Percentiles rank a stretch among this genome's conserved stretches.
Evolutionary conservation across 2,888 invertebrate species (phyloP).

Genomic region (Elmis aenea): DNA sequence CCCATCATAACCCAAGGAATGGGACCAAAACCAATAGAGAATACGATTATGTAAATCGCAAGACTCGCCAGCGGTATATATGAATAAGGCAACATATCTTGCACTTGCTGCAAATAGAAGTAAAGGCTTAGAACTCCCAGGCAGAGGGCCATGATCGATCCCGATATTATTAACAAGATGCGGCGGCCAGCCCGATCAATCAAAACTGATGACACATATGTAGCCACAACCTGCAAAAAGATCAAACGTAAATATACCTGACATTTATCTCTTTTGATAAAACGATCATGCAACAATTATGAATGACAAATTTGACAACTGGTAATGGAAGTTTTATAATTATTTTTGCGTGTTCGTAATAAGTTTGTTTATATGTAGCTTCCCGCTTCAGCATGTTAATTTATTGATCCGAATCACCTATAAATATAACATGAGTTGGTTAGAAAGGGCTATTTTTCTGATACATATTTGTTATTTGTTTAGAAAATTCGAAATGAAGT

Average conservation of each 20-base stretch:
- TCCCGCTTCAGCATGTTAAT: too few relatives aligned
- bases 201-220: slow-evolving; percentile 53
- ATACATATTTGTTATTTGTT: too few relatives aligned
- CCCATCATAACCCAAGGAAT: slow-evolving; percentile 69
- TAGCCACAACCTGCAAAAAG: slow-evolving; percentile 50
- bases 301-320: too few relatives aligned
- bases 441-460: too few relatives aligned
- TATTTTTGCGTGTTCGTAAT: too few relatives aligned
- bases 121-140: slow-evolving; percentile 45
- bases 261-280: slow-evolving; percentile 1
- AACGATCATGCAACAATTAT: too few relatives aligned
- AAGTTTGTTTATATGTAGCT: too few relatives aligned
- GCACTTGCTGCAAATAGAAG: slow-evolving; percentile 36
- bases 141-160: slow-evolving; percentile 53
- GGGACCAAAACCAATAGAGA: slow-evolving; percentile 64
- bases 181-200: slow-evolving; percentile 59
- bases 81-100: slow-evolving; percentile 28
- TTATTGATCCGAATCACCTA: too few relatives aligned
- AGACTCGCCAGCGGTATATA: slow-evolving; percentile 30
- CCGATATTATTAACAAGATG: slow-evolving; percentile 58
- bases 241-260: too few relatives aligned
- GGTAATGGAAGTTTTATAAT: too few relatives aligned
- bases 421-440: too few relatives aligned
- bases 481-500: too few relatives aligned
- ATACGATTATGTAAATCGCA: slow-evolving; percentile 40